Base-by-base conservation (phyloP, 2,797 vertebrate genomes). In the Hippoglossus hippoglossus region DNA sequence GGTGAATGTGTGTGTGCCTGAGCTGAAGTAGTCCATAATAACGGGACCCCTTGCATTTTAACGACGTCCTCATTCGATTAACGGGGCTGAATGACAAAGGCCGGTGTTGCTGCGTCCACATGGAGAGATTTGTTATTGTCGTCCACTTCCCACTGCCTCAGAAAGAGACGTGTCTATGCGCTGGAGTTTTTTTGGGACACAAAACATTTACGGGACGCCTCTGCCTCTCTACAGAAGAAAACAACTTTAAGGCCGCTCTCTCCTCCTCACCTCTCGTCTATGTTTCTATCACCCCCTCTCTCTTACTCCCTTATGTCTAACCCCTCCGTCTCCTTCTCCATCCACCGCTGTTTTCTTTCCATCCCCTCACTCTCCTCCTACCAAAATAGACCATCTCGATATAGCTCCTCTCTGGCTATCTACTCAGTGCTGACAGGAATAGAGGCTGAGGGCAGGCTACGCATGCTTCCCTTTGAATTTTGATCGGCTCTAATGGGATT, bases 401-500 rank as follows among this genome's bases (percentile, higher is more conserved):
- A 81, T 87, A 89, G 87, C 77, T 80, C 77, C 66, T 89, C 86
- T 84, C 82, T 77, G 65, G 80, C 80, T 77, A 82, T 87, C 87
- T 88, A 75, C 87, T 90, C 82, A 41, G 77, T 68, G 81, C 82
- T 85, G 89, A 84, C 90, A 78, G 86, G 87, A 90, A 91, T 89
- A 91, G 87, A 90, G 81, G 65, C 79, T 77, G 76, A 86, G 87
- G 83, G 81, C 82, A 81, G 81, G 69, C 83, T 67, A 46, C 68
- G 75, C 79, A 64, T 68, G 84, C 84, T 75, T 83, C 77, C 67
- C 82, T 89, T 89, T 90, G 82, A 90, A 90, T 91, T 90, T 81
- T 83, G 76, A 89, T 85, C 63, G 67, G 50, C 86, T 69, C 85
- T 89, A 91, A 91, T 92, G 88, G 90, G 88, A 91, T 91, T 89